Evolutionary conservation across 1,140 invertebrate species (phyloP).

Genomic region (Penaeus chinensis): DNA sequence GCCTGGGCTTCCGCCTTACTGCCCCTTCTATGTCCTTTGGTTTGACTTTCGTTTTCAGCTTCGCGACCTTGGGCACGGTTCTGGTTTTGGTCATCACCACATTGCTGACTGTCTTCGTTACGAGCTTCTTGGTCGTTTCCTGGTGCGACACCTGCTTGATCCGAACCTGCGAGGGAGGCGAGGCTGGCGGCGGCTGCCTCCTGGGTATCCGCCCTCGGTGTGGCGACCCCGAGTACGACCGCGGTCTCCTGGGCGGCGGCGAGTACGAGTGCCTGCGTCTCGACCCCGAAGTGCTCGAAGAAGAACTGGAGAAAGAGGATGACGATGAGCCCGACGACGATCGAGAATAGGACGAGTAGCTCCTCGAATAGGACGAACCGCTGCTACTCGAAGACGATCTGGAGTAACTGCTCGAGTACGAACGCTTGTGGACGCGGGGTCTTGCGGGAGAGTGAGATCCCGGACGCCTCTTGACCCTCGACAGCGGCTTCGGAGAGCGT

Average conservation of each 20-base stretch:
- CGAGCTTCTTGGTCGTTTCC: constrained; percentile 61
- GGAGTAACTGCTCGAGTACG: constrained; percentile 61
- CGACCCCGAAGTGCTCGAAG: constrained; percentile 49
- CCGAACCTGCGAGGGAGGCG: constrained; percentile 32
- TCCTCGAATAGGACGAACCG: constrained; percentile 58
- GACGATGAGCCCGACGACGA: constrained; percentile 57
- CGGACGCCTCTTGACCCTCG: constrained; percentile 17
- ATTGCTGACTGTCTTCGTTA: constrained; percentile 62
- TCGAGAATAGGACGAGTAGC: constrained; percentile 59
- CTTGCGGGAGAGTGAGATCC: constrained; percentile 35
- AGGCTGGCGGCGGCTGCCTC: constrained; percentile 44
- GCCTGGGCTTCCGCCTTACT: constrained; percentile 45
- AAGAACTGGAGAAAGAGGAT: constrained; percentile 48
- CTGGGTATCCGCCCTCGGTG: constrained; percentile 38
- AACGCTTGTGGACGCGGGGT: constrained; percentile 42
- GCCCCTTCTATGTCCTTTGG: constrained; percentile 48
- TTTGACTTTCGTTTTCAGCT: constrained; percentile 57
- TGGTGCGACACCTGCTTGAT: constrained; percentile 54
- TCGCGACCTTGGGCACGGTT: constrained; percentile 41
- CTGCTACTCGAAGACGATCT: constrained; percentile 58
- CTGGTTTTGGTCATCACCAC: constrained; percentile 52
- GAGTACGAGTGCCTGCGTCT: constrained; percentile 44
- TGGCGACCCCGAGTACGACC: constrained; percentile 43
- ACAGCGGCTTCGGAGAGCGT: constrained; percentile 39
- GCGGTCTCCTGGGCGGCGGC: constrained; percentile 36